phyloP scores from a whole-genome alignment of 2,888 invertebrate species.

The Hermaeophaga mercurialis region DNA sequence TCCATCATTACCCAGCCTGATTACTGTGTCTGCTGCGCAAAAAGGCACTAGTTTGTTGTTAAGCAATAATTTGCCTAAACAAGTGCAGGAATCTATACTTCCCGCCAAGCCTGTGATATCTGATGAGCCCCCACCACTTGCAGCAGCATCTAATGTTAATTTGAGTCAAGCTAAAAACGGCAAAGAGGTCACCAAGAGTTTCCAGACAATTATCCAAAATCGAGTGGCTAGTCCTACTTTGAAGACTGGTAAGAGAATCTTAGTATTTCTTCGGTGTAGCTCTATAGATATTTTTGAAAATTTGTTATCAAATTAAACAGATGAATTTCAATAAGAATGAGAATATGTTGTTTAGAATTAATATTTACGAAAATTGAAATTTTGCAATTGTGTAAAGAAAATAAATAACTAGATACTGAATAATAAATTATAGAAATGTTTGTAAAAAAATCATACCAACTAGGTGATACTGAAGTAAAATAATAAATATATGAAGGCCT shows the following conservation, averaged over 20 bases:
- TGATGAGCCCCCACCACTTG: constrained; percentile 22
- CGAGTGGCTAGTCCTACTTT: constrained; percentile 51
- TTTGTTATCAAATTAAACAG: no score
- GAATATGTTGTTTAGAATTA: no score
- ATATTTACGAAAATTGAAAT: no score
- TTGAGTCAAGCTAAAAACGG: constrained; percentile 40
- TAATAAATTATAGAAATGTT: no score
- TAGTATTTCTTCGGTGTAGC: no score
- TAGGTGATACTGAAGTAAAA: no score
- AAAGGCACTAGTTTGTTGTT: constrained; percentile 42
- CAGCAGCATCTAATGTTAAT: constrained; percentile 19
- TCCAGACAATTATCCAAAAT: constrained; percentile 52
- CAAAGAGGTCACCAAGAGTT: constrained; percentile 53
- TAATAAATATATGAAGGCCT: no score
- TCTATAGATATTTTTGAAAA: no score
- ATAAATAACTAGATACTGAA: no score
- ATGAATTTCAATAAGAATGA: no score
- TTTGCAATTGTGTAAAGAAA: no score
- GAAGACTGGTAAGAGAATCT: constrained; percentile 34
- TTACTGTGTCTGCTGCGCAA: constrained; percentile 35
- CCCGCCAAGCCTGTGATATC: constrained; percentile 21
- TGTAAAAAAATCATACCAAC: no score
- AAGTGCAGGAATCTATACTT: constrained; percentile 18
- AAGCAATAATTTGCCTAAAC: constrained; percentile 40
- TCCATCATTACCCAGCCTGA: constrained; percentile 29